Evolutionary conservation across 1,140 invertebrate species (phyloP), one percentile per base, ranked within the genome.

Genomic region (Atopsyche davidsoni): DNA sequence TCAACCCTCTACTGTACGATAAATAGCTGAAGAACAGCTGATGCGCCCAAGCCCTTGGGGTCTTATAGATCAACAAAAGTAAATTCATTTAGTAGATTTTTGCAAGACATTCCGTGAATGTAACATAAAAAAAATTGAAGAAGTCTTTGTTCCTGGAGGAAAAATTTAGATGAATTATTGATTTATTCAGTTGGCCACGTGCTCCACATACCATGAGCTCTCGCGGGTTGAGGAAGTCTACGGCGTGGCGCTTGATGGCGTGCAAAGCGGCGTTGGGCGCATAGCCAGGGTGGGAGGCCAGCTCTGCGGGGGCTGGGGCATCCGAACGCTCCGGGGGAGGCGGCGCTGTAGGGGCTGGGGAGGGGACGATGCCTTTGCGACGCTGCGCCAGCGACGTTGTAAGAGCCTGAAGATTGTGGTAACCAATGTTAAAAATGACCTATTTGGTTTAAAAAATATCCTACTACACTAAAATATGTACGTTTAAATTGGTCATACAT

Each of bases 221-320:
- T 64, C 92, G 89, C 1, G 87, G 83, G 71, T 90, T 92, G 50
- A 92, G 83, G 65, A 89, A 90, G 59, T 94, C 89, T 6, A 87
- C 75, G 2, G 94, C 91, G 65, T 97, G 92, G 59, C 93, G 79
- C 64, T 93, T 90, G 35, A 97, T 93, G 1, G 93, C 93, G 59
- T 95, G 89, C 44, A 94, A 79, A n/a, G 92, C 92, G 2, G 94
- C 93, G 63, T 94, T 92, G 4, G 81, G 81, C 38, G 82, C 80
- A 55, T 83, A 85, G 24, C 79, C 81, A 6, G 81, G 80, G 66
- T 69, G 80, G 58, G 2, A 2, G 67, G 64, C 66, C 9, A 45
- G 41, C 28, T 48, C 46, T 11, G 44, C 45, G 51, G 46, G 60
- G 35, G 35, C 50, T 42, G 45, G 52, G 1, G 40, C 34, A 19